These are phyloP conservation scores for Megamerina dolium DNA, from an alignment of 2,888 invertebrate species.

Conservation along the genomic window DNA sequence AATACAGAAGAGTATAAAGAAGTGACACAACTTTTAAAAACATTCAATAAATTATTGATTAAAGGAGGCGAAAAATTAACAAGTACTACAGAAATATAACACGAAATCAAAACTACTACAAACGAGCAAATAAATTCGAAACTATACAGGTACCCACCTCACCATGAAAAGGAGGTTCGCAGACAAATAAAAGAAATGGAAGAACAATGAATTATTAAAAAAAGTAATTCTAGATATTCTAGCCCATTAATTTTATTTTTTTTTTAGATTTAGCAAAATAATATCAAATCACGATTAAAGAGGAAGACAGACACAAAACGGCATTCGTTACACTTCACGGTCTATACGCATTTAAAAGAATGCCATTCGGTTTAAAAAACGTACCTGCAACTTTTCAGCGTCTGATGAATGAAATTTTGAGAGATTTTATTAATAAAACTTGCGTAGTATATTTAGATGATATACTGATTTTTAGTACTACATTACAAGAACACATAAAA, in stretches of 20 bases:
- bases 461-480: no score
- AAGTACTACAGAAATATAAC: no score
- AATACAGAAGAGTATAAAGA: conserved; percentile 7
- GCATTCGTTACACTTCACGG: conserved; percentile 6
- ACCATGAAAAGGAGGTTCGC: conserved; percentile 10
- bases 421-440: conserved; percentile 1
- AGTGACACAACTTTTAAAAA: conserved; percentile 1
- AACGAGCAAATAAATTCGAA: conserved; percentile 12
- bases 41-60: conserved; percentile 4
- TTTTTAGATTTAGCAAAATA: neutral
- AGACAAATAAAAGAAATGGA: conserved; percentile 13
- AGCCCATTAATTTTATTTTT: conserved; percentile 12
- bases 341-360: conserved; percentile 5
- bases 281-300: conserved; percentile 1
- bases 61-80: conserved; percentile 9
- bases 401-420: no score
- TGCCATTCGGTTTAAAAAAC: conserved; percentile 9
- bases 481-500: no score
- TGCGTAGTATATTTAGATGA: no score
- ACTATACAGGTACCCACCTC: conserved; percentile 13
- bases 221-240: conserved; percentile 6
- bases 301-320: conserved; percentile 3
- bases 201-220: no score
- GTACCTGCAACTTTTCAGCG: conserved; percentile 4
- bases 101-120: no score